Base-by-base conservation (phyloP, 2,888 invertebrate species). In the Trissolcus brochymenae region DNA sequence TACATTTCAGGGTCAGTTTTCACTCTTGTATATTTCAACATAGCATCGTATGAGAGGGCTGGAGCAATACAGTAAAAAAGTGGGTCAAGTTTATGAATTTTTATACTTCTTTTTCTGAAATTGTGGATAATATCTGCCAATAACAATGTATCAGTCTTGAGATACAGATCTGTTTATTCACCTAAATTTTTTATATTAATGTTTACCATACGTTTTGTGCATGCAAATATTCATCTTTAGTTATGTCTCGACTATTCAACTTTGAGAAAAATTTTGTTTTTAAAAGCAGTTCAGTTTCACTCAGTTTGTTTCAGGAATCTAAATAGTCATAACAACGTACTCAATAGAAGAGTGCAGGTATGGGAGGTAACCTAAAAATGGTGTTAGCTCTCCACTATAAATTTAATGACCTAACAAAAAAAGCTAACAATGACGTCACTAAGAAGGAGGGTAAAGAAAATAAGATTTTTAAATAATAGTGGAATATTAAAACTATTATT, bases 61-160 rank as follows among this genome's bases (percentile, higher is more conserved):
- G 60, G 60, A 4, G 61, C 51, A 35, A 51, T 51, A 3, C 13
- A 13, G 29, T 61, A 61, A 50, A 40, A 19, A 7, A 61, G 25
- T 6, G 40, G n/a, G 19, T 61, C 61, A 19, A 61, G 51, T 6
- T 17, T 13, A 19, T 61, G 40, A 9, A 35, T 17, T 17, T 35
- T 16, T 4, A 21, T 86, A 17, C 70, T 70, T 11, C 43, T 19
- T 67, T 14, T 46, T 35, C 73, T 11, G 14, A 73, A 74, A 40
- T 65, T 68, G 61, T 70, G 60, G 19, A 73, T 74, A 6, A 73
- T 56, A 14, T 76, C 72, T 2, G 68, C 64, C 9, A 66, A 25
- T 19, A 71, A 40, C 14, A 59, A 25, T 0, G 29, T 29, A 14
- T 59, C 59, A 0, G 59, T 49, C 16, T 59, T 46, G 2, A 59